Evolutionary conservation across 2,113 vertebrate genomes (phyloP).

Genomic region (Pan paniscus): DNA sequence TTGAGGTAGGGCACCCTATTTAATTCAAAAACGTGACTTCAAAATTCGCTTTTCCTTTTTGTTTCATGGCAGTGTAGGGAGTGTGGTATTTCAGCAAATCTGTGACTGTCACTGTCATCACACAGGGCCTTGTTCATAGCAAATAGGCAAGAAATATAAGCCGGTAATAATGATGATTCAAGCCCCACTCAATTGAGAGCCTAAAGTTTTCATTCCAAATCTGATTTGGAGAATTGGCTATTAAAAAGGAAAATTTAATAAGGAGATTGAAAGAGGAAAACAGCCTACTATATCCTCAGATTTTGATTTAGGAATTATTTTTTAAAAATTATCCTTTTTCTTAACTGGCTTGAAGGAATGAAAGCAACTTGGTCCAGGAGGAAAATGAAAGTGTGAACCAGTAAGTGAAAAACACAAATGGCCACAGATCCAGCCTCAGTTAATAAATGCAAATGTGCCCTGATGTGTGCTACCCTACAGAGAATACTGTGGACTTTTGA

Average conservation of each 20-base stretch:
- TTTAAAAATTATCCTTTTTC: not conserved
- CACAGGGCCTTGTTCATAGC: not conserved
- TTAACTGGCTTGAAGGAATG: not conserved
- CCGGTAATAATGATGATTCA: not conserved
- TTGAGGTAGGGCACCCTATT: not conserved
- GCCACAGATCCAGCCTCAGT: not conserved
- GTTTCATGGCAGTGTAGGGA: not conserved
- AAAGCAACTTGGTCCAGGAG: not conserved
- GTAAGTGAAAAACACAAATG: not conserved
- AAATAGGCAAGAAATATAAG: not conserved
- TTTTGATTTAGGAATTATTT: not conserved
- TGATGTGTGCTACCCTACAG: not conserved
- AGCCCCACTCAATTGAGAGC: not conserved
- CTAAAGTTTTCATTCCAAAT: not conserved
- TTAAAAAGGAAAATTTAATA: not conserved
- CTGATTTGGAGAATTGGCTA: not conserved
- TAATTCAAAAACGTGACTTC: not conserved
- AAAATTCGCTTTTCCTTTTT: not conserved
- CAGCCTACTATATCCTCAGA: not conserved
- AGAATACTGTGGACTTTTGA: not conserved
- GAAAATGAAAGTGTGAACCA: not conserved
- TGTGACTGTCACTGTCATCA: not conserved
- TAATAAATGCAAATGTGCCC: not conserved
- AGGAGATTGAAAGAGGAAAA: not conserved
- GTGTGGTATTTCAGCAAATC: not conserved